Evolutionary conservation across 2,113 vertebrate genomes (phyloP), one percentile per base, ranked within the genome.

Genomic region (Gavia stellata): DNA sequence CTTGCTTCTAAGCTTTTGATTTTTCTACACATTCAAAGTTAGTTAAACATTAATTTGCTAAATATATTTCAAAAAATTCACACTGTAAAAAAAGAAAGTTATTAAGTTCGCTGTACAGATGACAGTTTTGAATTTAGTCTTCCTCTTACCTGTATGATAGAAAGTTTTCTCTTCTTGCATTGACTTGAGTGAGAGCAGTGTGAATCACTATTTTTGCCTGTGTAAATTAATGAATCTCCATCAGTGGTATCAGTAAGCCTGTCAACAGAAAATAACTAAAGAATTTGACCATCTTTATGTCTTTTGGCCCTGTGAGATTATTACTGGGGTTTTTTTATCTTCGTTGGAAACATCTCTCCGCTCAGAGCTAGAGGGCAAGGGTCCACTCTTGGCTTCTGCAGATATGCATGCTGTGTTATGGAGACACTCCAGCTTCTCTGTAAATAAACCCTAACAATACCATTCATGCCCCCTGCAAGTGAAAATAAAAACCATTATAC

Each of bases 361-460:
- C 33, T 75, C 62, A 79, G 73, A 87, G 62, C 38, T 62, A 56
- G 45, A 91, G 84, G 93, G 44, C 87, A 96, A 91, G 53, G 36
- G 49, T 77, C 62, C 72, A 45, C 56, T 88, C 56, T 92, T 96
- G 70, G 73, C 49, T 94, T 81, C 71, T 94, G 44, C 62, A 91
- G 81, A 94, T 81, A 89, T 44, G 21, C 56, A 71, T 68, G 49
- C 61, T 94, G 61, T 82, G 77, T 87, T 81, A 87, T 44, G 40
- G 61, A 95, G 61, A 85, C 55, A 40, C 40, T 94, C 73, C 73
- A 91, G 61, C 29, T 75, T 94, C 66, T 89, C 73, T 16, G 31
- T 91, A 92, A 95, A 94, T 91, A 95, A 91, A 95, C 70, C 31
- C 52, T 85, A 91, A 87, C 65, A 78, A 75, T 84, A 49, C 34